Evolutionary conservation across 2,113 vertebrate species (phyloP).

Genomic region (Peromyscus polionotus): DNA sequence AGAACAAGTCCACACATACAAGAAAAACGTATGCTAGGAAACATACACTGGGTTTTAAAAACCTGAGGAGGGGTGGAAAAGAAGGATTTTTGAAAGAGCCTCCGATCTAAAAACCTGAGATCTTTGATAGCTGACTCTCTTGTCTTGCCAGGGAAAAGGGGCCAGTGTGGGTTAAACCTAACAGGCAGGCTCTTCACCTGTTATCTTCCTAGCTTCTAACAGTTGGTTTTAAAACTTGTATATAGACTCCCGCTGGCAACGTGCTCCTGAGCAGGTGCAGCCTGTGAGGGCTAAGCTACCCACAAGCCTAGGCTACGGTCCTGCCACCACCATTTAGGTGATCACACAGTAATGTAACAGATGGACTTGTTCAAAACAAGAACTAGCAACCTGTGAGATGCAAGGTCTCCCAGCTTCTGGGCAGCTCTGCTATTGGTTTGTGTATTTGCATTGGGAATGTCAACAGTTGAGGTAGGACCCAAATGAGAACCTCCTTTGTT

Average conservation of each 20-base stretch:
- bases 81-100: conserved; percentile 21
- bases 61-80: neutral
- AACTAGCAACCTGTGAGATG: neutral
- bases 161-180: neutral
- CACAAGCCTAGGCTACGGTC: neutral
- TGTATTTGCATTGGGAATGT: neutral
- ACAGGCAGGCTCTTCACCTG: neutral
- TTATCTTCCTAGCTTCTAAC: neutral
- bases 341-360: neutral
- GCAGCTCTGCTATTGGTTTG: neutral
- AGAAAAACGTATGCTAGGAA: neutral
- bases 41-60: neutral
- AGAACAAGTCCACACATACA: neutral
- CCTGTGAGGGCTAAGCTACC: neutral
- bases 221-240: neutral
- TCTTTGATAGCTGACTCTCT: neutral
- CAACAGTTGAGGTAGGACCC: neutral
- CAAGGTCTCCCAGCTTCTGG: neutral
- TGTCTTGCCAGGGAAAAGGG: neutral
- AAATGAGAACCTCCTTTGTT: neutral
- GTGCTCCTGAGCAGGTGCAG: neutral
- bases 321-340: neutral
- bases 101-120: conserved; percentile 32
- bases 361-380: conserved; percentile 26
- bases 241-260: neutral